phyloP scores from a whole-genome alignment of 2,797 vertebrate genomes.

The Protonibea diacanthus region DNA sequence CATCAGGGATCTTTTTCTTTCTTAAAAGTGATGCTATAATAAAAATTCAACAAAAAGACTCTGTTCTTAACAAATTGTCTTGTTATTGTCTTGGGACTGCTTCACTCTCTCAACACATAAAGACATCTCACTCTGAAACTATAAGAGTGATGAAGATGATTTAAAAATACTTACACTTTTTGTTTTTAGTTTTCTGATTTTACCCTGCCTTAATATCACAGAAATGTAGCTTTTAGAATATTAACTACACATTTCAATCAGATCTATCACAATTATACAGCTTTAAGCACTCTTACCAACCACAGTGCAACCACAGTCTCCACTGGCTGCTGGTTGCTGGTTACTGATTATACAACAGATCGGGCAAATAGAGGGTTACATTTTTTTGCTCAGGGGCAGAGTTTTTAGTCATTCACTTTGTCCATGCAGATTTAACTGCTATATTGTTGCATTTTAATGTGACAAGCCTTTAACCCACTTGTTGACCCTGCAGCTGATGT shows the following conservation, averaged over 20 bases:
- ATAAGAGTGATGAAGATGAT: neutral
- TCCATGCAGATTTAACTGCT: constrained; percentile 22
- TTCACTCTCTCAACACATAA: neutral
- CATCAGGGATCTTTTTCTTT: constrained; percentile 7
- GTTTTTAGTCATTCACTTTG: constrained; percentile 33
- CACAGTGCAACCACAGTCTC: constrained; percentile 51
- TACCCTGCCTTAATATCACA: constrained; percentile 1
- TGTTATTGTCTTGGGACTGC: neutral
- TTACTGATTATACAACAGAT: too few species aligned
- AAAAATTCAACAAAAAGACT: constrained; percentile 29
- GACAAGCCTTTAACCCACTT: constrained; percentile 24
- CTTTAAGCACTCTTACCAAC: constrained; percentile 39
- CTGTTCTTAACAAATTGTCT: constrained; percentile 9
- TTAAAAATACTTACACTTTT: neutral
- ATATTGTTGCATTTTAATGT: constrained; percentile 17
- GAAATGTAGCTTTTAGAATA: constrained; percentile 11
- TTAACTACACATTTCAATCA: constrained; percentile 35
- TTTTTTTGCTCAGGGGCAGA: constrained; percentile 49
- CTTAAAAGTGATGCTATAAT: neutral
- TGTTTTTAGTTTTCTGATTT: neutral
- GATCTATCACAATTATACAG: constrained; percentile 43
- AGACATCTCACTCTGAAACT: neutral
- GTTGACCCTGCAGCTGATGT: constrained; percentile 40
- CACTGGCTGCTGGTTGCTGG: constrained; percentile 37
- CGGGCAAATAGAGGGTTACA: constrained; percentile 46